Evolutionary conservation across 2,113 vertebrate species (phyloP).

Genomic region (Gasterosteus aculeatus): DNA sequence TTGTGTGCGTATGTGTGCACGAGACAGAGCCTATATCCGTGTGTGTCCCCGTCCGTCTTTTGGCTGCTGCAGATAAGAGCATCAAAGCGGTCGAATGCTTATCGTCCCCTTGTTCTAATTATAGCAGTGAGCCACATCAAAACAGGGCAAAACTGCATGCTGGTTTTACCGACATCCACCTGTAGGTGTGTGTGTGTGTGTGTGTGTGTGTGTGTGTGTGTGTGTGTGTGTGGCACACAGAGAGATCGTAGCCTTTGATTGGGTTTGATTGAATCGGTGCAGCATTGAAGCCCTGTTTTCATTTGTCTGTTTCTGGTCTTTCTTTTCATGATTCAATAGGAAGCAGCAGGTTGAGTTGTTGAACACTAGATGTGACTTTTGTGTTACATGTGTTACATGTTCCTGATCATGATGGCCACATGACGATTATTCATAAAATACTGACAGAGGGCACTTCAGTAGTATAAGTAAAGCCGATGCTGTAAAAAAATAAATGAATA

Average conservation of each 20-base stretch:
- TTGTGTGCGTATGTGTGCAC: constrained; percentile 3
- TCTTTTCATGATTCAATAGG: constrained; percentile 54
- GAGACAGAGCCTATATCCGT: constrained; percentile 6
- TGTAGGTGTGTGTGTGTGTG: constrained; percentile 19
- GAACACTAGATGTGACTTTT: constrained; percentile 61
- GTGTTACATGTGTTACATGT: constrained; percentile 33
- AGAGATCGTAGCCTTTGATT: constrained; percentile 55
- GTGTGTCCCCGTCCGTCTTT: constrained; percentile 37
- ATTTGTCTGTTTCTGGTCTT: constrained; percentile 28
- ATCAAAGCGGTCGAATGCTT: constrained; percentile 61
- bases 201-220: constrained; percentile 15
- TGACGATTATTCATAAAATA: not conserved
- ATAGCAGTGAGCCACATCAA: constrained; percentile 54
- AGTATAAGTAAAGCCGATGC: not conserved
- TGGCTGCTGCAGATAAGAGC: constrained; percentile 54
- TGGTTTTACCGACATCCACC: constrained; percentile 32
- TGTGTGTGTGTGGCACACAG: constrained; percentile 5
- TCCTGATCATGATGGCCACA: constrained; percentile 10
- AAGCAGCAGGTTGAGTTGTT: constrained; percentile 60
- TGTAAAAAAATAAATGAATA: not conserved
- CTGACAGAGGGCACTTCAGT: not conserved
- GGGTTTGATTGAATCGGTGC: constrained; percentile 48
- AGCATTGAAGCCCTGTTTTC: constrained; percentile 42
- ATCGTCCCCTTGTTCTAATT: constrained; percentile 59
- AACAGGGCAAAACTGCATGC: constrained; percentile 31